Evolutionary conservation across 2,797 vertebrate genomes (phyloP), one percentile per base, ranked within the genome.

Genomic region (Sternotherus odoratus): DNA sequence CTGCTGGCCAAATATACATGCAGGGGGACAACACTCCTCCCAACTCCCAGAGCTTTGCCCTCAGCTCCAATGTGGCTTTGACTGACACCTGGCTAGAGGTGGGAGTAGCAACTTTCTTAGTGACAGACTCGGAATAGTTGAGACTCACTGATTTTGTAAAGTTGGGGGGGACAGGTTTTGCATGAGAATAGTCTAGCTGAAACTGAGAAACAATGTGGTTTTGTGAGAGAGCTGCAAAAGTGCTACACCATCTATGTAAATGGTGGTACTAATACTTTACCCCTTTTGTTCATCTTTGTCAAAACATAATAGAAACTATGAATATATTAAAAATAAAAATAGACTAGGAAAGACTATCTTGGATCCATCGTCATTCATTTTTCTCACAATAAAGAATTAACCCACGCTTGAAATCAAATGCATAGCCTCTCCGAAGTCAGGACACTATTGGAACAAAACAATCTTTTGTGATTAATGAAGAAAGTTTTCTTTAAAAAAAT

Each of bases 141-240:
- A 82, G 50, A 8, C 23, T 12, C 24, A 21, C 46, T 13, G 79
- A 87, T 56, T 85, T 24, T 79, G 48, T 5, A 69, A 56, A 17
- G 28, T 53, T 13, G 36, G 84, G 11, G 78, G 84, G 11, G 78
- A 3, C 5, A 78, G 3, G 26, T 74, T 87, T 17, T 28, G 63
- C 39, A 33, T 49, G 46, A 84, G 21, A 87, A 84, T 2, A 81
- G 17, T 63, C 63, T 50, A 79, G 7, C 7, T 92, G 72, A 92
- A 89, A 46, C 2, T 33, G 53, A 3, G 28, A 2, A 1, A 60
- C 0, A 1, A 87, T 16, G 5, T 16, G 50, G 30, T 79, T 91
- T 90, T 49, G 83, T 92, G 85, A 48, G 88, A 85, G 5, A 95
- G n/a, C 28, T 77, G 50, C 69, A 85, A 36, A 86, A 93, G 0